Percentiles rank a stretch among this genome's conserved stretches.
These are phyloP conservation scores for Austrofundulus limnaeus DNA, from an alignment of 2,113 vertebrate species.

Conservation along the genomic window DNA sequence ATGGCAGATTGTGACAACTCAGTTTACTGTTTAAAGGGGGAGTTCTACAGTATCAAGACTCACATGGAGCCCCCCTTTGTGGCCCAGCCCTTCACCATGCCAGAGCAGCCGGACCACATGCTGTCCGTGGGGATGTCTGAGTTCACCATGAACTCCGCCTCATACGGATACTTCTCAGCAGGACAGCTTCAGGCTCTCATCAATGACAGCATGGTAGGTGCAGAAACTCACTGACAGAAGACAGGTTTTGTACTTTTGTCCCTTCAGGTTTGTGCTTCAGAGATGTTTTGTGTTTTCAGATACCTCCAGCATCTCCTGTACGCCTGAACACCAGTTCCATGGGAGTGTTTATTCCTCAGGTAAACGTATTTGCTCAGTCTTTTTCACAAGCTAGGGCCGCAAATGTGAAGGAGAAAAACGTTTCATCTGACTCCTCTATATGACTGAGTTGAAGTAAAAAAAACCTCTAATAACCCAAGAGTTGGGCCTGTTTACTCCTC, in stretches of 20 bases:
- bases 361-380: too few relatives aligned
- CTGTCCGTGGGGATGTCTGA: slow-evolving; percentile 73
- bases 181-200: slow-evolving; percentile 58
- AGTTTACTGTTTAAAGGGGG: slow-evolving; percentile 58
- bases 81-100: slow-evolving; percentile 55
- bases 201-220: slow-evolving; percentile 72
- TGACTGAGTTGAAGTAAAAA: too few relatives aligned
- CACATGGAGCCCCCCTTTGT: slow-evolving; percentile 69
- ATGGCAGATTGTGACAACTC: not conserved
- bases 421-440: too few relatives aligned
- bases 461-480: too few relatives aligned
- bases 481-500: too few relatives aligned
- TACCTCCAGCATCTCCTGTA: slow-evolving; percentile 51
- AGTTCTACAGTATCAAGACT: slow-evolving; percentile 55
- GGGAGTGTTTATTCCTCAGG: slow-evolving; percentile 71
- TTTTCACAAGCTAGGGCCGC: too few relatives aligned
- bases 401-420: not conserved
- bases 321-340: slow-evolving; percentile 77
- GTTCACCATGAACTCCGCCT: slow-evolving; percentile 73
- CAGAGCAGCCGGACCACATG: slow-evolving; percentile 56
- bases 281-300: slow-evolving; percentile 46
- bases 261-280: not conserved
- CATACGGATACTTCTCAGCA: slow-evolving; percentile 60
- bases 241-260: not conserved
- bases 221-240: not conserved